These are phyloP conservation scores for Dyspetes luteomarginatus DNA, from an alignment of 2,888 invertebrate genomes.

Conservation along the genomic window DNA sequence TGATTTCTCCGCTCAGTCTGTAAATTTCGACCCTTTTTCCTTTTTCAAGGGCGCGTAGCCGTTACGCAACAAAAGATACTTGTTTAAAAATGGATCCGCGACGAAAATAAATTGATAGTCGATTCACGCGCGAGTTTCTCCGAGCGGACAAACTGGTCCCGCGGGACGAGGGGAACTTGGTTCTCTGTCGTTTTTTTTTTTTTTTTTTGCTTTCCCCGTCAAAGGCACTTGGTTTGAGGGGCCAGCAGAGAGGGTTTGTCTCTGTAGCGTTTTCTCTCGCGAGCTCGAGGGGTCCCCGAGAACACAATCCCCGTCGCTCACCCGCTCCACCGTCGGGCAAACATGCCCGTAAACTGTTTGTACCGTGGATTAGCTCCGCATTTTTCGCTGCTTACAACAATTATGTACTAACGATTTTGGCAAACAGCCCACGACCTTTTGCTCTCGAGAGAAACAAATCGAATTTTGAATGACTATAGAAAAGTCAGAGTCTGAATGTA, in stretches of 20 bases:
- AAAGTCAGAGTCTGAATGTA: neutral
- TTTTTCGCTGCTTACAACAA: slow-evolving; percentile 67
- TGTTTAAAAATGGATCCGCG: slow-evolving; percentile 74
- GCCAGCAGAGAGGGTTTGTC: neutral
- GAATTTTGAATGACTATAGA: slow-evolving; percentile 28
- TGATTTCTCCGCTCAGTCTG: neutral
- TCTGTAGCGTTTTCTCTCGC: slow-evolving; percentile 43
- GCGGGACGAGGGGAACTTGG: slow-evolving; percentile 70
- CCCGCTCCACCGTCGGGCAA: slow-evolving; percentile 71
- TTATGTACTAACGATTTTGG: slow-evolving; percentile 61
- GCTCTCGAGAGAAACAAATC: slow-evolving; percentile 27
- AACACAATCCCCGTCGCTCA: slow-evolving; percentile 48
- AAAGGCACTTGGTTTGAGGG: slow-evolving; percentile 10
- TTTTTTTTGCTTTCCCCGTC: slow-evolving; percentile 17
- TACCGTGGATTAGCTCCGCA: slow-evolving; percentile 77
- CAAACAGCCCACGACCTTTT: slow-evolving; percentile 35
- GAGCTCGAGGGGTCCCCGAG: slow-evolving; percentile 24
- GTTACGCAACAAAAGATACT: slow-evolving; percentile 51
- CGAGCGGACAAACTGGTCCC: slow-evolving; percentile 79
- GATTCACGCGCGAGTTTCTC: slow-evolving; percentile 74
- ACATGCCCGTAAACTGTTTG: slow-evolving; percentile 81
- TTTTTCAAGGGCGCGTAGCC: neutral
- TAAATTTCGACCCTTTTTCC: neutral
- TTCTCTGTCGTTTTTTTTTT: slow-evolving; percentile 28
- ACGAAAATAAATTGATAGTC: slow-evolving; percentile 81